Base-by-base conservation (phyloP, 2,888 invertebrate species). In the Macrophya annulata region DNA sequence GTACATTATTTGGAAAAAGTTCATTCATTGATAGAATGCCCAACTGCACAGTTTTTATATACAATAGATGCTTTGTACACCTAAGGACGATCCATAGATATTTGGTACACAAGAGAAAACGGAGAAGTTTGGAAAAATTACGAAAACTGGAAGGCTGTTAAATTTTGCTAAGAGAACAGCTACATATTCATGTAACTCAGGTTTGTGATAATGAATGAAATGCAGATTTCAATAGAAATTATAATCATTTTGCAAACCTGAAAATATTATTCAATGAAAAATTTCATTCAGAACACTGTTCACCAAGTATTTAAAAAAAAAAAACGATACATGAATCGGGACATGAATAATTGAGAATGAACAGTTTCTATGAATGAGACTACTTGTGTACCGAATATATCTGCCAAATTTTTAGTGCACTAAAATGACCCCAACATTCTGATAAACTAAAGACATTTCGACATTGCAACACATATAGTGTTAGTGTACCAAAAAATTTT, bases 401-500 rank as follows among this genome's bases (percentile, higher is more conserved):
- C n/a, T 6, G n/a, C 5, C 55, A 55, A 55, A 55, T 55, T 31
- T 31, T 31, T 31, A 31, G 31, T 3, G 31, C 1, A 31, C 31
- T 31, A 31, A 31, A 31, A 31, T 31, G 31, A 31, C 31, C 31
- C 31, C 31, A 31, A 31, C 31, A 31, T 31, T n/a, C 6, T n/a
- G 55, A 55, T n/a, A n/a, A 51, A 55, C n/a, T 55, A 55, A 55
- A 55, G n/a, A n/a, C 55, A n/a, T 17, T 55, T 55, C 55, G 55
- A 55, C 17, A 55, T 55, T 55, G 55, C n/a, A 55, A 25, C 25
- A 62, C 62, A 25, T 62, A 62, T 25, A n/a, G 55, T 55, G 55
- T 62, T 25, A 25, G 25, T 62, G 12, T 25, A 25, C 21, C 25
- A 62, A 62, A 31, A 59, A 62, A 62, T 25, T 62, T 21, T 25